phyloP scores from a whole-genome alignment of 2,113 vertebrate genomes.

The Ailurus styani region DNA sequence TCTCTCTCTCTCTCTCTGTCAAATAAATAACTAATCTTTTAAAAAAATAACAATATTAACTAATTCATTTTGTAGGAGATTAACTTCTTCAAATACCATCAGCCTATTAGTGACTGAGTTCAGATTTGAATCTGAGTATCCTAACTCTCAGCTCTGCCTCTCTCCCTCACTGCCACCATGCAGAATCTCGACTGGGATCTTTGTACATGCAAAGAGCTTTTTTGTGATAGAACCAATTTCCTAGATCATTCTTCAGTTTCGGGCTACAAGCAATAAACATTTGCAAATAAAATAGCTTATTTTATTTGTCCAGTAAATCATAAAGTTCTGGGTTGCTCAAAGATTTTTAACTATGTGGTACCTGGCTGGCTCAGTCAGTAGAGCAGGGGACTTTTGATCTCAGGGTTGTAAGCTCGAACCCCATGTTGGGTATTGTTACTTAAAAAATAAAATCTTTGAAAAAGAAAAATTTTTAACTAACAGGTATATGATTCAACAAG shows the following conservation, averaged over 20 bases:
- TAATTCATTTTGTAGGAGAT: neutral
- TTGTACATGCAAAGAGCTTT: neutral
- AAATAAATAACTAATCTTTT: too few species aligned
- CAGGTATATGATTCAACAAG: neutral
- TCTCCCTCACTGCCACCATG: neutral
- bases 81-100: neutral
- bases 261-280: neutral
- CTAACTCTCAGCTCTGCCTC: neutral
- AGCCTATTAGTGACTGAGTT: neutral
- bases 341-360: neutral
- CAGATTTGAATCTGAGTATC: neutral
- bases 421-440: neutral
- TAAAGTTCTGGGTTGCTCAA: neutral
- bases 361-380: neutral
- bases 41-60: constrained; percentile 3
- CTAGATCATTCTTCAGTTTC: neutral
- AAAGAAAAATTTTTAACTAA: neutral
- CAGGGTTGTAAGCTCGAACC: neutral
- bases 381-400: neutral
- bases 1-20: too few species aligned
- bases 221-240: neutral
- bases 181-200: neutral
- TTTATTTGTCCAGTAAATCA: neutral
- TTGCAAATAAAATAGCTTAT: neutral
- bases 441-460: neutral